Base-by-base conservation (phyloP, 2,888 invertebrate species). In the Biston betularia region DNA sequence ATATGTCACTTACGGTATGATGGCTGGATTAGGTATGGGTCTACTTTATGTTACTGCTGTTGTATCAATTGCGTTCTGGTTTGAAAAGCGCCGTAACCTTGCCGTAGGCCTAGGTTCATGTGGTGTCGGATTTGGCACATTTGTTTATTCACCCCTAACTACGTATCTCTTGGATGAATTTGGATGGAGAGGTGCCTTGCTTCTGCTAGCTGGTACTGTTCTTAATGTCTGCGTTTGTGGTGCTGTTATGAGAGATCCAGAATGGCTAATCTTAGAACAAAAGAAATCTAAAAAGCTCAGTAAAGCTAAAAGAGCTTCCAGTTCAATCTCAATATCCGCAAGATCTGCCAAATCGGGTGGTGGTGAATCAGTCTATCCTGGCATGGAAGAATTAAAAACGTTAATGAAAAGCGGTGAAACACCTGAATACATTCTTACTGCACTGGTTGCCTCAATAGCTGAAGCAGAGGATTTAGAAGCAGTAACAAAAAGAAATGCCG, bases 41-140 rank as follows among this genome's bases (percentile, higher is more conserved):
- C 87, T 97, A 50, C 95, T 97, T 73, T 98, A 98, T 85, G 98
- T 98, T 6, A 97, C 98, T 7, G 98, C 98, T 12, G 98, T 98
- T 6, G 98, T 98, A 11, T 97, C 97, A 59, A 97, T 98, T 62
- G 98, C 98, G 0, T 98, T 97, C 86, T 98, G 98, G 96, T 98
- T 98, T 87, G 98, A 98, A 78, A 97, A 97, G 84, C 96, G 96
- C 78, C 95, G 98, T 40, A 97, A 97, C 46, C 94, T 98, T 75
- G 98, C 98, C 10, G 97, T 98, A 5, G 97, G 98, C 35, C 93
- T 98, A 59, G 97, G 98, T 0, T 97, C 98, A 0, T 97, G 97
- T 78, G 98, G 98, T 55, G 97, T 97, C 0, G 98, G 98, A 6
- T 96, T 98, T 71, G 98, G 98, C 34, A 98, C 98, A 0, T 97